These are phyloP conservation scores for Heterodera schachtii DNA, from an alignment of 1,140 invertebrate species.

Conservation along the genomic window DNA sequence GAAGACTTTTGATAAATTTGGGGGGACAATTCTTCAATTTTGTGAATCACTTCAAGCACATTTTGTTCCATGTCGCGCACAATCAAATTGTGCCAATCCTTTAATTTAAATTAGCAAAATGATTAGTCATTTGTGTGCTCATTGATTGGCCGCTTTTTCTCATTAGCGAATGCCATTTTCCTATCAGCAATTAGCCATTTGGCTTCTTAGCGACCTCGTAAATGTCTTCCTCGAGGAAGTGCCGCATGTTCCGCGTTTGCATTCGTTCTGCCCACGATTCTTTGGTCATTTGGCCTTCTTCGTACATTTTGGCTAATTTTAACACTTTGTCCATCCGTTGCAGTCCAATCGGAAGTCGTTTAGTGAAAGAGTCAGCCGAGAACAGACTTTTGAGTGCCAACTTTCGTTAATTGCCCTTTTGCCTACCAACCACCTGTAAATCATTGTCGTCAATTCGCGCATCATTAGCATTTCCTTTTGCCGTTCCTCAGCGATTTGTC, in stretches of 20 bases:
- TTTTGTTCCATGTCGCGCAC: slow-evolving; percentile 58
- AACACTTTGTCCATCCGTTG: slow-evolving; percentile 58
- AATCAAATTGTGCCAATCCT: slow-evolving; percentile 59
- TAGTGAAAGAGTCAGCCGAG: slow-evolving; percentile 48
- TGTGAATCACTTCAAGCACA: slow-evolving; percentile 53
- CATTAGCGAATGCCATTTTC: too few species aligned
- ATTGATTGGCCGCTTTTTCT: too few species aligned
- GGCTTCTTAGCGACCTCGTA: slow-evolving; percentile 49
- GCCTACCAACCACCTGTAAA: slow-evolving; percentile 14
- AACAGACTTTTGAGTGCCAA: slow-evolving; percentile 44
- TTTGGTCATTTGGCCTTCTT: slow-evolving; percentile 51
- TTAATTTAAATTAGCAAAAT: slow-evolving; percentile 5
- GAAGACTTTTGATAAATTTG: slow-evolving; percentile 28
- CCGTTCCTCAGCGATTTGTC: slow-evolving; percentile 48
- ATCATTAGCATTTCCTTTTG: slow-evolving; percentile 35
- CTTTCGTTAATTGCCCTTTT: slow-evolving; percentile 17
- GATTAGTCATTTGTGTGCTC: too few species aligned
- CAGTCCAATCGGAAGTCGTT: slow-evolving; percentile 42
- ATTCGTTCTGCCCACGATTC: slow-evolving; percentile 64
- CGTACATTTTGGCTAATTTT: slow-evolving; percentile 56
- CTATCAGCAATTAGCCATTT: too few species aligned
- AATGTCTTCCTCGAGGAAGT: slow-evolving; percentile 64
- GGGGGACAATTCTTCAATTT: slow-evolving; percentile 54
- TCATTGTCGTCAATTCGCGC: slow-evolving; percentile 21
- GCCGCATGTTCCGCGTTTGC: slow-evolving; percentile 60